Evolutionary conservation across 2,888 invertebrate species (phyloP).

Genomic region (Bombylius major): DNA sequence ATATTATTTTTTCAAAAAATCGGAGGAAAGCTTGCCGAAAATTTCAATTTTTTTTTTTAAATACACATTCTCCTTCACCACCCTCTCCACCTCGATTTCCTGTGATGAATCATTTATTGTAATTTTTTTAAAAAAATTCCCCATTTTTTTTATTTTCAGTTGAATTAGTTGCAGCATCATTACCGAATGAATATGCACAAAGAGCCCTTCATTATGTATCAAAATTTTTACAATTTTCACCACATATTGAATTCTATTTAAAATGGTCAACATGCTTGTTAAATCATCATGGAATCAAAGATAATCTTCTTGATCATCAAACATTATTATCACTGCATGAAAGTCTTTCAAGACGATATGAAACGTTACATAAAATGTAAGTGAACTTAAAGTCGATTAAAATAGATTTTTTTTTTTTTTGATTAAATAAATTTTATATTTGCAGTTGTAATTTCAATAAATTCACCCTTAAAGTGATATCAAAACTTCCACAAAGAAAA

Average conservation of each 20-base stretch:
- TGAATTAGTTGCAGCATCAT: conserved; percentile 51
- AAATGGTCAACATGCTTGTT: conserved; percentile 63
- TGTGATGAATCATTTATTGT: too few relatives aligned
- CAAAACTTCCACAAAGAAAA: conserved; percentile 35
- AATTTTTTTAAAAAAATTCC: too few relatives aligned
- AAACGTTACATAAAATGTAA: conserved; percentile 75
- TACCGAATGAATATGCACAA: conserved; percentile 65
- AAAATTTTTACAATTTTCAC: conserved; percentile 57
- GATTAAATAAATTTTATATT: conserved; percentile 15
- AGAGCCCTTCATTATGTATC: conserved; percentile 60
- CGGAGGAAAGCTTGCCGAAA: too few relatives aligned
- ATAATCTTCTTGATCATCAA: conserved; percentile 46
- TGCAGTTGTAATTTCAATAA: conserved; percentile 80
- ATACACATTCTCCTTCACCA: too few relatives aligned
- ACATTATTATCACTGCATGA: conserved; percentile 64
- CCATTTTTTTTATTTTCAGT: conserved; percentile 44
- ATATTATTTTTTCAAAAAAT: too few relatives aligned
- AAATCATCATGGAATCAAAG: conserved; percentile 48
- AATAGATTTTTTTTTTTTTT: not conserved
- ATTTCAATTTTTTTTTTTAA: too few relatives aligned
- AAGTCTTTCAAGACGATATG: conserved; percentile 62
- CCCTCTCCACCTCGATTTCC: too few relatives aligned
- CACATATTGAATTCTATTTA: conserved; percentile 81
- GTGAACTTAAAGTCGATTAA: conserved; percentile 27
- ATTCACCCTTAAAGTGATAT: conserved; percentile 62